A percentile compares a stretch with the other conserved stretches of the same genome.
phyloP scores from a whole-genome alignment of 2,113 vertebrate genomes.

The Tragelaphus scriptus region DNA sequence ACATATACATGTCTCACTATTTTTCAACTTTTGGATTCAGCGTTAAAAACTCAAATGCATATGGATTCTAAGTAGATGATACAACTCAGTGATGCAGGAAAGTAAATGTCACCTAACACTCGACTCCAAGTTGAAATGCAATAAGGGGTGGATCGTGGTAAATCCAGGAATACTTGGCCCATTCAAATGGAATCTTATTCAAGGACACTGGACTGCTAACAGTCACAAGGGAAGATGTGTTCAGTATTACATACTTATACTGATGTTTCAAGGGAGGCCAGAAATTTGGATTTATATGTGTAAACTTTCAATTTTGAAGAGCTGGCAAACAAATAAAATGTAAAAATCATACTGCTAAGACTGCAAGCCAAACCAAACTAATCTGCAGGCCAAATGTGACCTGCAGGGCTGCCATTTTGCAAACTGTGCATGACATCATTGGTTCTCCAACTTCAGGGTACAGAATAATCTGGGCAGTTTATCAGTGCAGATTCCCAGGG shows the following conservation, averaged over 20 bases:
- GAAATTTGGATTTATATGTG: neutral
- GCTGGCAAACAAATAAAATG: slow-evolving; percentile 10
- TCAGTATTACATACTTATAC: neutral
- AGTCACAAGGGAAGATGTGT: neutral
- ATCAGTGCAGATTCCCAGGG: neutral
- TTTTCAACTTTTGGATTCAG: neutral
- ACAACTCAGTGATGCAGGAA: neutral
- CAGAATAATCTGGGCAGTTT: neutral
- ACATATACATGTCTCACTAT: neutral
- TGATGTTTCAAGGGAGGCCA: neutral
- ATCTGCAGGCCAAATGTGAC: neutral
- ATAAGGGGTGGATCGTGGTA: neutral
- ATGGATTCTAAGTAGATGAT: neutral
- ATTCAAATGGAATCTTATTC: neutral
- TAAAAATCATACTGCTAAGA: neutral
- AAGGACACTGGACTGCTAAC: neutral
- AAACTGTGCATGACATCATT: neutral
- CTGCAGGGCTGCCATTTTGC: neutral
- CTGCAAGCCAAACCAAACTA: slow-evolving; percentile 24
- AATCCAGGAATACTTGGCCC: neutral
- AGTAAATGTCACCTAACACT: slow-evolving; percentile 14
- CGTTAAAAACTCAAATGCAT: neutral
- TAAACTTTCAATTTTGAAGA: slow-evolving; percentile 19
- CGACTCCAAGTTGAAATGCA: neutral
- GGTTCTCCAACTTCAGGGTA: neutral